Base-by-base conservation (phyloP, 2,888 invertebrate species). In the Leptothorax acervorum region DNA sequence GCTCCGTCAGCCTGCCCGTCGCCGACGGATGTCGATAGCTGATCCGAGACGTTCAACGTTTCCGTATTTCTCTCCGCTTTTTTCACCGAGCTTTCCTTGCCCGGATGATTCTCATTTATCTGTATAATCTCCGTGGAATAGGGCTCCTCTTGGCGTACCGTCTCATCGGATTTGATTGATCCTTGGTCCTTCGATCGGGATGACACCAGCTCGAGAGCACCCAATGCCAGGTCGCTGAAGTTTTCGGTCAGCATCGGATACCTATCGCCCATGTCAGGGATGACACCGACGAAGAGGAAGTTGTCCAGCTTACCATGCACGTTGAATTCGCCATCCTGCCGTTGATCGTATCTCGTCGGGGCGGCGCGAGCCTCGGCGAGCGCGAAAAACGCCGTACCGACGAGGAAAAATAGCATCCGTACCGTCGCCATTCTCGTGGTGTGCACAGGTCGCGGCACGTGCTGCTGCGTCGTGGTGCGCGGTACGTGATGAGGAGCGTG, bases 321-420 rank as follows among this genome's bases (percentile, higher is more conserved):
- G 94, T 98, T 97, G 86, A 96, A 93, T 3, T 97, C 96, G n/a
- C 98, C 98, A 82, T 97, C 97, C 94, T 98, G 98, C 0, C 97
- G 96, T 92, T 97, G 97, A 93, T 98, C 97, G 95, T 96, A 96
- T 57, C 92, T 93, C 66, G 93, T 92, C 62, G 95, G 95, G 15
- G 94, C 91, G 23, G 91, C 92, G 18, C n/a, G 39, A 82, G 73
- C 28, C 5, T 55, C 48, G 23, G 8, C 39, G 28, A 73, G 12
- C 9, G 48, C 39, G 23, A 73, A 5, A 3, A 71, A 28, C 23
- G 51, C 48, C 48, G 92, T 90, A 82, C 94, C 93, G 3, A 83
- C 93, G 3, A 83, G 12, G n/a, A 88, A 23, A 1, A 86, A 31
- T 9, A 85, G 45, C 48, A 23, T 57, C 51, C 73, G 48, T 23